Evolutionary conservation across 2,797 vertebrate species (phyloP).

Genomic region (Coregonus sp.): DNA sequence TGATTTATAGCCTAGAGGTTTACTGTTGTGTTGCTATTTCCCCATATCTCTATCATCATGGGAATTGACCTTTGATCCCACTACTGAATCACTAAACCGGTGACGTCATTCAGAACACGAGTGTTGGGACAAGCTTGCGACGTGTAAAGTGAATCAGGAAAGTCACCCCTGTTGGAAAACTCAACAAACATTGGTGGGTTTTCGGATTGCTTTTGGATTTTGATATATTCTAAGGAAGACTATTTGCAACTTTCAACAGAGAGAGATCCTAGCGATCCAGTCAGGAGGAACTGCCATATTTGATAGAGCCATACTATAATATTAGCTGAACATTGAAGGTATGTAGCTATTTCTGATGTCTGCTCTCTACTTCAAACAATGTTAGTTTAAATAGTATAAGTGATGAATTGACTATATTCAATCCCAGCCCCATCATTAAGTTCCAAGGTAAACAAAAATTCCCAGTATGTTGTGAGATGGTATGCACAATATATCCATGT

Average conservation of each 20-base stretch:
- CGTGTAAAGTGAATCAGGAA: background rate
- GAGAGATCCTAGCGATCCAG: background rate
- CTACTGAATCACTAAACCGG: background rate
- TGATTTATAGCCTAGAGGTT: background rate
- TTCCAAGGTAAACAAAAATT: too few relatives aligned
- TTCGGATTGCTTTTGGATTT: background rate
- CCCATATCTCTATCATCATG: background rate
- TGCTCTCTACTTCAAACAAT: too few relatives aligned
- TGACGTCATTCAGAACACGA: background rate
- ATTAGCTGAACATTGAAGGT: background rate
- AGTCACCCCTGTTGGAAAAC: too few relatives aligned
- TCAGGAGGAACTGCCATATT: background rate
- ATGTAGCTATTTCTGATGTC: too few relatives aligned
- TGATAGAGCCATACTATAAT: background rate
- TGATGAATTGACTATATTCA: too few relatives aligned
- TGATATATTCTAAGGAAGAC: background rate
- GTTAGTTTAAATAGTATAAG: too few relatives aligned
- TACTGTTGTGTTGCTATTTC: background rate
- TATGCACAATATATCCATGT: background rate
- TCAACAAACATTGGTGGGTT: too few relatives aligned
- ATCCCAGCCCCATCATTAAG: too few relatives aligned
- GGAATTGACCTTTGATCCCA: background rate
- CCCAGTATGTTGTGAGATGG: too few relatives aligned
- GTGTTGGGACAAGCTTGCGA: background rate
- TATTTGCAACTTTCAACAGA: slow-evolving; percentile 4